Conservation (phyloP, 2,888 invertebrate genomes). For the Cylloceria caligata region DNA sequence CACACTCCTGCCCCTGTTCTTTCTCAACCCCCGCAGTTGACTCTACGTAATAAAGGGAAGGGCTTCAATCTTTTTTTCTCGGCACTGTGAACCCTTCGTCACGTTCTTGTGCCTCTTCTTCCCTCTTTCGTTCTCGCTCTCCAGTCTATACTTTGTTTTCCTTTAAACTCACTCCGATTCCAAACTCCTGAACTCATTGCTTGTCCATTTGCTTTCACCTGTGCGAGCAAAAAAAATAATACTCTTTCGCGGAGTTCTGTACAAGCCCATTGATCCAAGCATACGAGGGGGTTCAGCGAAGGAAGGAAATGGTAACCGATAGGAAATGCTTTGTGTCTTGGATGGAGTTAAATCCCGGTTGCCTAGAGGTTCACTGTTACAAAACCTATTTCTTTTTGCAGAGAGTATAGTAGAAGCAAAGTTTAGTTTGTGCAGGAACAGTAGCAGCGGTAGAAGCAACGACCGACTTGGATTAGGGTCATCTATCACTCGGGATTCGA, state of each 20-base stretch:
- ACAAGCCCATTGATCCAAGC: constrained; percentile 14
- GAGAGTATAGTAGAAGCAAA: constrained; percentile 14
- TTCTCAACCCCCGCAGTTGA: constrained; percentile 18
- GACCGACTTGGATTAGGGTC: constrained; percentile 76
- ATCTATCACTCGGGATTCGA: constrained; percentile 81
- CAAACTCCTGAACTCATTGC: constrained; percentile 27
- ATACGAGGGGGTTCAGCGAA: not conserved
- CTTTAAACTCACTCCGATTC: constrained; percentile 27
- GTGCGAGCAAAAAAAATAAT: constrained; percentile 26
- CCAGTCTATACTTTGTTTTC: constrained; percentile 36
- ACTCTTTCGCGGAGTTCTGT: not conserved
- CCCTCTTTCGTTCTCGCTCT: constrained; percentile 46
- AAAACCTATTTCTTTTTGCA: constrained; percentile 36
- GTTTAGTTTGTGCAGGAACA: constrained; percentile 44
- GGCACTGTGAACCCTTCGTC: constrained; percentile 25
- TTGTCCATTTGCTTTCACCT: constrained; percentile 39
- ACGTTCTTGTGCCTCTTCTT: constrained; percentile 20
- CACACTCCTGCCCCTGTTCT: constrained; percentile 57
- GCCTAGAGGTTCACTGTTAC: constrained; percentile 15
- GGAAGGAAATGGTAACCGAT: constrained; percentile 33
- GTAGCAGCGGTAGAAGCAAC: constrained; percentile 42
- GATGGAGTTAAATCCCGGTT: constrained; percentile 2
- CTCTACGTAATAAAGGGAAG: constrained; percentile 48
- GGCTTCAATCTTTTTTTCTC: constrained; percentile 35
- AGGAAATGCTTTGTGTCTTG: constrained; percentile 22